Percentiles rank a stretch among this genome's conserved stretches.
Evolutionary conservation across 2,888 invertebrate genomes (phyloP).

Genomic region (Subacronicta megacephala): DNA sequence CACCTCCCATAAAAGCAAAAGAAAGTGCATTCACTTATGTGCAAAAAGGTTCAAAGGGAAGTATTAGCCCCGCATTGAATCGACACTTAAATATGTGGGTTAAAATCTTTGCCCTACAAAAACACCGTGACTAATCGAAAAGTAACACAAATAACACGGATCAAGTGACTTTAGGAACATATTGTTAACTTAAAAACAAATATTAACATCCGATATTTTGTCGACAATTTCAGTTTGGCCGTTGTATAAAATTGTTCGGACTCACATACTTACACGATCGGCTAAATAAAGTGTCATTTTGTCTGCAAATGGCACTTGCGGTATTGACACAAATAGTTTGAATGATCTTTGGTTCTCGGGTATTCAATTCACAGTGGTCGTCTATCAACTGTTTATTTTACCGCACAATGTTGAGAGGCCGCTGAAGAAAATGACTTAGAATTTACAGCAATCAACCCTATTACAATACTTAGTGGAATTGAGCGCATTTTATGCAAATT

Average conservation of each 20-base stretch:
- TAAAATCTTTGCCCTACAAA: conserved; percentile 48
- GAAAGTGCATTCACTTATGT: conserved; percentile 41
- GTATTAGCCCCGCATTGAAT: conserved; percentile 22
- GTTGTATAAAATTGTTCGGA: conserved; percentile 13
- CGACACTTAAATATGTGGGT: conserved; percentile 34
- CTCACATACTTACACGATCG: conserved; percentile 6
- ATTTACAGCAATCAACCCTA: conserved; percentile 8
- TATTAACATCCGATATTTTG: conserved; percentile 3
- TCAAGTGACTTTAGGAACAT: conserved; percentile 21
- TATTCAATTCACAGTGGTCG: conserved; percentile 28
- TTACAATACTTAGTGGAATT: conserved; percentile 19
- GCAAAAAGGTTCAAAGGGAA: conserved; percentile 45
- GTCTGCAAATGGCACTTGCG: conserved; percentile 25
- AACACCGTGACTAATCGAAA: conserved; percentile 39
- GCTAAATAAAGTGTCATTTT: conserved; percentile 16
- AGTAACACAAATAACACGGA: conserved; percentile 16
- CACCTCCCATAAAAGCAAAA: conserved; percentile 33
- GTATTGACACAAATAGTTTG: conserved; percentile 33
- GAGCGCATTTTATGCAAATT: conserved; percentile 5
- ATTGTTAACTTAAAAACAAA: conserved; percentile 23
- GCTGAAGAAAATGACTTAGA: conserved; percentile 18
- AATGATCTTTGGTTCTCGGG: conserved; percentile 14
- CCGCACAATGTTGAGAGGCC: conserved; percentile 23
- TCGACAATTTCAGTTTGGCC: conserved; percentile 28
- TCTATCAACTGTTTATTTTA: conserved; percentile 27